Percentiles rank a stretch among this genome's conserved stretches.
Evolutionary conservation across 2,797 vertebrate genomes (phyloP).

Genomic region (Tokudaia muenninki): DNA sequence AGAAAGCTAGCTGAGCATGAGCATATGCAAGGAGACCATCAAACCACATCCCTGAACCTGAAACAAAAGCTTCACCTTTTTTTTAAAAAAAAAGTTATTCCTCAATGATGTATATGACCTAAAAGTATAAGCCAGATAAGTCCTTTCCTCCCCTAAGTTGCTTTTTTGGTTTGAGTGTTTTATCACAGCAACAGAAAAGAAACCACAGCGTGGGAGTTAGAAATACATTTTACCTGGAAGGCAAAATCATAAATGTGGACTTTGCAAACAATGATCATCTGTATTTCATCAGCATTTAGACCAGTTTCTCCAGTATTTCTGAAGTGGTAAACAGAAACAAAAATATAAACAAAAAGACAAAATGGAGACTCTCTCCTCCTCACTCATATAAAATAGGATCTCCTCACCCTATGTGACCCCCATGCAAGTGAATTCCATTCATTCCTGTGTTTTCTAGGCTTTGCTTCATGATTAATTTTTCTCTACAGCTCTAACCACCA

Average conservation of each 20-base stretch:
- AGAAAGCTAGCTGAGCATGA: background rate
- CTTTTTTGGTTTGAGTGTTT: background rate
- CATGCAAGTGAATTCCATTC: background rate
- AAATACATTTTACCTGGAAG: constrained; percentile 2
- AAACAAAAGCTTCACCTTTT: background rate
- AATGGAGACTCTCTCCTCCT: background rate
- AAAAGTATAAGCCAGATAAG: background rate
- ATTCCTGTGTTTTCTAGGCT: background rate
- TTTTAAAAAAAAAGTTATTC: background rate
- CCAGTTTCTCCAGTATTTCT: constrained; percentile 10
- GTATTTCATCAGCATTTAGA: background rate
- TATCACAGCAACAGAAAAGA: background rate
- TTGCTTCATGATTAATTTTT: background rate
- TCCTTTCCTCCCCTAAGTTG: background rate
- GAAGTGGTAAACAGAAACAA: background rate
- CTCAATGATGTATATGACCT: background rate
- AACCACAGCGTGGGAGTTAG: background rate
- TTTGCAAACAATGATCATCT: background rate
- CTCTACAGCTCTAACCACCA: background rate
- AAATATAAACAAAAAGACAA: background rate
- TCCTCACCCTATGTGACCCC: background rate
- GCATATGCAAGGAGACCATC: background rate
- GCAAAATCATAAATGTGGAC: background rate
- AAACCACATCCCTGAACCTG: background rate
- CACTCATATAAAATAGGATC: background rate